Evolutionary conservation across 2,888 invertebrate genomes (phyloP), one percentile per base, ranked within the genome.

Genomic region (Diplolepis rosae): DNA sequence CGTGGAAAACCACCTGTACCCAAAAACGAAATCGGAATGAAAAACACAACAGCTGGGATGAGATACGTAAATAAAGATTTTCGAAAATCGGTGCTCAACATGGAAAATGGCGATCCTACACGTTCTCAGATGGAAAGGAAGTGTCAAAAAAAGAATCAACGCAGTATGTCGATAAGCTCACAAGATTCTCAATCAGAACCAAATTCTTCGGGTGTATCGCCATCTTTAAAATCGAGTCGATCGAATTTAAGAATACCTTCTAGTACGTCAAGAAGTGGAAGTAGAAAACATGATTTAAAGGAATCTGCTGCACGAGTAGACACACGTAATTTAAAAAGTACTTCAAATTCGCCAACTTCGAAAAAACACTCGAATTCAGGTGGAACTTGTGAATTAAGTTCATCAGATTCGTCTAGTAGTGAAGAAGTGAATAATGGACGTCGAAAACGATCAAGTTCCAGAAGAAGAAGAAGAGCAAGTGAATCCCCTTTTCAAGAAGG

Each of bases 51-150:
- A 32, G 9, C 32, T 4, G 70, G 74, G 24, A 65, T 69, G 0
- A 89, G 88, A 74, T 89, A 90, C 79, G 90, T 92, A 24, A 94
- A 94, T 85, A 94, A 94, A 88, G 94, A 94, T 84, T 94, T 93
- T 79, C 90, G 94, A 39, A 94, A 95, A 85, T 94, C 94, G 0
- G 92, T 93, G 0, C 85, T 94, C 13, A 95, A 94, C 87, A 93
- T 94, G 89, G 90, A 90, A 35, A 86, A 87, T 28, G 89, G 89
- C 13, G 89, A 88, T 66, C 80, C 81, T 0, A 80, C 83, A 15
- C 71, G 82, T 1, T 82, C 80, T 4, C 80, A 83, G 78, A 69
- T 82, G 48, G 82, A 80, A 70, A 82, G 84, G 54, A 80, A 80
- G 77, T 79, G 73, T 35, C 80, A 79, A 61, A 84, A 83, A 65